phyloP scores from a whole-genome alignment of 2,888 invertebrate genomes.

The Caenorhabditis zanzibari region DNA sequence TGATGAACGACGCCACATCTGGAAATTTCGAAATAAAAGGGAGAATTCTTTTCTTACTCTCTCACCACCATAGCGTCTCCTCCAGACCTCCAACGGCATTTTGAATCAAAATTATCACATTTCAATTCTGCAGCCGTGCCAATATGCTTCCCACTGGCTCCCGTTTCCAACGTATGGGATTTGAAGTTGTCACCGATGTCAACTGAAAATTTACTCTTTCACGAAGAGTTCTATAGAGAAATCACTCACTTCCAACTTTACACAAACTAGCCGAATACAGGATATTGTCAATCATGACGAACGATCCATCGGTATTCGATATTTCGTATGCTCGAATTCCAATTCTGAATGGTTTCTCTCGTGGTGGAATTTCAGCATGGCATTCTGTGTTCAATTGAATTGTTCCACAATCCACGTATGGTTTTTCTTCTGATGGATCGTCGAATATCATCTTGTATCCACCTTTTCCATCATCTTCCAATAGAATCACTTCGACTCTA shows the following conservation, averaged over 20 bases:
- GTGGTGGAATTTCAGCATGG: slow-evolving; percentile 79
- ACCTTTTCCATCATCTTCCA: slow-evolving; percentile 75
- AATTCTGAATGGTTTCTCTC: slow-evolving; percentile 79
- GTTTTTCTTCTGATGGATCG: slow-evolving; percentile 77
- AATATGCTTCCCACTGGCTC: slow-evolving; percentile 77
- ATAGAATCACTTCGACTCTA: slow-evolving; percentile 81
- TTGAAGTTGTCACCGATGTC: slow-evolving; percentile 80
- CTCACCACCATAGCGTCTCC: slow-evolving; percentile 73
- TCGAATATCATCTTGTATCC: slow-evolving; percentile 68
- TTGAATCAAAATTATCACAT: slow-evolving; percentile 78
- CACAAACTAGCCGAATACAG: slow-evolving; percentile 81
- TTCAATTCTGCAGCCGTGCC: slow-evolving; percentile 71
- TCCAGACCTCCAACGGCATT: slow-evolving; percentile 81
- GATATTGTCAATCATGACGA: slow-evolving; percentile 83
- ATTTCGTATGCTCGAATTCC: slow-evolving; percentile 82
- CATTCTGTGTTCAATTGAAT: slow-evolving; percentile 77
- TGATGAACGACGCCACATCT: slow-evolving; percentile 78
- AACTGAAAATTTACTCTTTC: slow-evolving; percentile 72
- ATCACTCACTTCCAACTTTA: slow-evolving; percentile 79
- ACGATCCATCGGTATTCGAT: slow-evolving; percentile 79
- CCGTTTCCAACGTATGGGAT: slow-evolving; percentile 75
- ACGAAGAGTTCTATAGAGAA: neutral
- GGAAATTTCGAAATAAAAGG: slow-evolving; percentile 17
- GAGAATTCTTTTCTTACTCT: neutral
- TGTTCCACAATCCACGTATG: slow-evolving; percentile 82